These are phyloP conservation scores for Drosophila equinoxialis DNA, from an alignment of 1,140 invertebrate species.

Conservation along the genomic window DNA sequence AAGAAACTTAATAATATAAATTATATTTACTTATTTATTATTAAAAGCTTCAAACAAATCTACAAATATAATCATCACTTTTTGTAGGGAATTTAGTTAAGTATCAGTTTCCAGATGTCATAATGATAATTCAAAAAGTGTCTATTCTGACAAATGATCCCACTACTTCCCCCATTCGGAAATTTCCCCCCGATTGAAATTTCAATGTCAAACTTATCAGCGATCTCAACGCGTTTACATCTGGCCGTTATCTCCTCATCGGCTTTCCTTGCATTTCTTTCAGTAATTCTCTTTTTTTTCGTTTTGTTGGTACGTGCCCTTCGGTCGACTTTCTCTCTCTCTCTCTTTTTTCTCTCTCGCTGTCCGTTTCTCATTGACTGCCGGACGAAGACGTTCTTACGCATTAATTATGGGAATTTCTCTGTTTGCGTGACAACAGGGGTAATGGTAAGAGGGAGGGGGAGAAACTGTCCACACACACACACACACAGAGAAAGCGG, in stretches of 20 bases:
- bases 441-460: not conserved
- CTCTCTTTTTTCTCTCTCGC: too few species aligned
- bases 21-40: too few species aligned
- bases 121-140: slow-evolving; percentile 25
- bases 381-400: slow-evolving; percentile 45
- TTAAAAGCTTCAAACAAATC: too few species aligned
- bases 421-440: not conserved
- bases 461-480: slow-evolving; percentile 29
- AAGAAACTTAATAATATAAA: too few species aligned
- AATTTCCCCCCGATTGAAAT: not conserved
- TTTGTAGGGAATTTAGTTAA: not conserved
- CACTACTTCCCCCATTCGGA: not conserved
- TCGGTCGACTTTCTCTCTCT: slow-evolving; percentile 15
- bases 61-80: not conserved
- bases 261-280: not conserved
- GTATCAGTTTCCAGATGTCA: slow-evolving; percentile 16
- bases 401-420: slow-evolving; percentile 77
- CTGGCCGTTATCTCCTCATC: not conserved
- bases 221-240: not conserved
- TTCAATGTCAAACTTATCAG: slow-evolving; percentile 45
- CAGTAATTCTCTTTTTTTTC: slow-evolving; percentile 1
- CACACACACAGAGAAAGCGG: slow-evolving; percentile 25
- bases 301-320: slow-evolving; percentile 31
- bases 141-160: slow-evolving; percentile 22
- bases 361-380: not conserved